These are phyloP conservation scores for Spheniscus humboldti DNA, from an alignment of 2,797 vertebrate genomes.

Conservation along the genomic window DNA sequence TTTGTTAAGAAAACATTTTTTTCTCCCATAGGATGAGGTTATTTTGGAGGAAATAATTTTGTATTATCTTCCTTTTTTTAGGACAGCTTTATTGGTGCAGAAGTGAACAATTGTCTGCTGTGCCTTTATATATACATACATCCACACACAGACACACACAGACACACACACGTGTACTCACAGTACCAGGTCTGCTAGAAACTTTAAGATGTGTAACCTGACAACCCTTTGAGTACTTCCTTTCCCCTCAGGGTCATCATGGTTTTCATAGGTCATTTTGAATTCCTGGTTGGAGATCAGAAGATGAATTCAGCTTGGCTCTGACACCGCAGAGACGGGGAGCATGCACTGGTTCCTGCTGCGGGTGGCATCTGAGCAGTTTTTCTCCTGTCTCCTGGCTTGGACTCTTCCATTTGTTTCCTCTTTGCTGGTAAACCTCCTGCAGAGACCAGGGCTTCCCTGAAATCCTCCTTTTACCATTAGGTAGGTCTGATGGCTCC, in stretches of 20 bases:
- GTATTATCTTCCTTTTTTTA: conserved; percentile 4
- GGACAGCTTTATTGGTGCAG: conserved; percentile 16
- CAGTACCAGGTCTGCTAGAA: conserved; percentile 20
- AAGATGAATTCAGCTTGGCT: neutral
- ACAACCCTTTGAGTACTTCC: conserved; percentile 62
- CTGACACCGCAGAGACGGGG: neutral
- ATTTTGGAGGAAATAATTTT: conserved; percentile 8
- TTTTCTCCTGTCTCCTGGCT: neutral
- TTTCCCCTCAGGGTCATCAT: conserved; percentile 4
- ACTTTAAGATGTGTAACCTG: conserved; percentile 5
- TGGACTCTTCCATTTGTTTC: neutral
- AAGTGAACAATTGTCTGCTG: conserved; percentile 22
- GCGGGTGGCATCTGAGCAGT: neutral
- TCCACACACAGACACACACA: neutral
- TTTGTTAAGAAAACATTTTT: conserved; percentile 20
- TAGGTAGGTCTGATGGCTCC: neutral
- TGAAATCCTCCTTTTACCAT: neutral
- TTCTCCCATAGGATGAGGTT: neutral
- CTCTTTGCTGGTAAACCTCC: conserved; percentile 25
- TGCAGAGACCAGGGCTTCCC: neutral
- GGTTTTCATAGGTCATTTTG: conserved; percentile 9
- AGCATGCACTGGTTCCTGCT: neutral
- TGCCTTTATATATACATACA: neutral
- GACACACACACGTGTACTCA: neutral
- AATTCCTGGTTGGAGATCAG: neutral